These are phyloP conservation scores for Lasioglossum figueresi DNA, from an alignment of 2,888 invertebrate genomes.

Conservation along the genomic window DNA sequence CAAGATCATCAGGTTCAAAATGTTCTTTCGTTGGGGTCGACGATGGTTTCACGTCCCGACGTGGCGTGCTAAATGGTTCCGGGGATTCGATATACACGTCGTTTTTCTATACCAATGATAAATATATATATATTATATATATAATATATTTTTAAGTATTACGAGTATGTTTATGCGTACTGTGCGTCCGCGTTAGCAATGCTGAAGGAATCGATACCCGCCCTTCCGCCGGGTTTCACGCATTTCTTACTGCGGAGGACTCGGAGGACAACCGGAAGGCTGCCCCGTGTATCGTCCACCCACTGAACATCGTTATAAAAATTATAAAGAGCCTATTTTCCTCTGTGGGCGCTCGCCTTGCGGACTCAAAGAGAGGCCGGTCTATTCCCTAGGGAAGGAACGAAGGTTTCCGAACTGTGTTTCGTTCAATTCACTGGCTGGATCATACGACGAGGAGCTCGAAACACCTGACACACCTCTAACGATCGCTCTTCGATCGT, in stretches of 20 bases:
- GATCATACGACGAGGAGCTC: slow-evolving; percentile 44
- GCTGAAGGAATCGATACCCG: slow-evolving; percentile 41
- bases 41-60: slow-evolving; percentile 11
- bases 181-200: slow-evolving; percentile 47
- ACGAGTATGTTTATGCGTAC: slow-evolving; percentile 42
- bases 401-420: slow-evolving; percentile 30
- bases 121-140: slow-evolving; percentile 48
- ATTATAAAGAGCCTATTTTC: slow-evolving; percentile 58
- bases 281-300: slow-evolving; percentile 46
- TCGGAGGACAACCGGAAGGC: slow-evolving; percentile 27
- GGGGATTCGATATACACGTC: slow-evolving; percentile 53
- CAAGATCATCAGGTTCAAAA: slow-evolving; percentile 19
- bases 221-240: slow-evolving; percentile 19
- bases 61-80: slow-evolving; percentile 52
- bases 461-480: slow-evolving; percentile 10
- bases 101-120: slow-evolving; percentile 55
- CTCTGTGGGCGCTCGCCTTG: slow-evolving; percentile 8
- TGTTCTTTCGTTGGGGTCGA: slow-evolving; percentile 24
- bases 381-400: slow-evolving; percentile 39
- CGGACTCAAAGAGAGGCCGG: slow-evolving; percentile 17
- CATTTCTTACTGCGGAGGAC: slow-evolving; percentile 34
- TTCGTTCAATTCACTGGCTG: slow-evolving; percentile 51
- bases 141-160: slow-evolving; percentile 29
- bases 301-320: slow-evolving; percentile 49
- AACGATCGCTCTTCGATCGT: neutral